Evolutionary conservation across 2,113 vertebrate species (phyloP).

Genomic region (Clarias gariepinus): DNA sequence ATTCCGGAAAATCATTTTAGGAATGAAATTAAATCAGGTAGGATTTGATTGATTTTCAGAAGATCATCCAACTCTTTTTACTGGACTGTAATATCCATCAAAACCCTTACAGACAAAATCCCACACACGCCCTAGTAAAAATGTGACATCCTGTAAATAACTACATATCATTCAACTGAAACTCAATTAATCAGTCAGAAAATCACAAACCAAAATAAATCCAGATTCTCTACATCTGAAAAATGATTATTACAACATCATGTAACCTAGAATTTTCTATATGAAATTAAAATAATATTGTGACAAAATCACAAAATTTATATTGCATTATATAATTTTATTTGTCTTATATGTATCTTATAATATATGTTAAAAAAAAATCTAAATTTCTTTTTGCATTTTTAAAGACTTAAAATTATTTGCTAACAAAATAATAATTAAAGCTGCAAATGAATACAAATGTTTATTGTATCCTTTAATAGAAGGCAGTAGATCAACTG

Average conservation of each 20-base stretch:
- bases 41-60: background rate
- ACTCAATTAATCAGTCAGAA: background rate
- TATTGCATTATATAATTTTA: background rate
- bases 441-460: background rate
- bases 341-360: background rate
- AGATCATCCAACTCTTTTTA: background rate
- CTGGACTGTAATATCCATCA: background rate
- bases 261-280: too few relatives aligned
- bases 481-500: too few relatives aligned
- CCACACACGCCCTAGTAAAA: background rate
- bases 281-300: too few relatives aligned
- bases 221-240: too few relatives aligned
- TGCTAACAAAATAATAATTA: too few relatives aligned
- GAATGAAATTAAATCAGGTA: background rate
- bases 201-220: background rate
- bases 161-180: too few relatives aligned
- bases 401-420: background rate
- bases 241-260: too few relatives aligned
- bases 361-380: too few relatives aligned
- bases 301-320: background rate
- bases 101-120: background rate
- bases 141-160: too few relatives aligned
- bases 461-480: too few relatives aligned
- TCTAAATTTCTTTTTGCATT: too few relatives aligned
- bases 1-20: background rate